Evolutionary conservation across 2,797 vertebrate species (phyloP).

Genomic region (Coranthus polyacanthus): DNA sequence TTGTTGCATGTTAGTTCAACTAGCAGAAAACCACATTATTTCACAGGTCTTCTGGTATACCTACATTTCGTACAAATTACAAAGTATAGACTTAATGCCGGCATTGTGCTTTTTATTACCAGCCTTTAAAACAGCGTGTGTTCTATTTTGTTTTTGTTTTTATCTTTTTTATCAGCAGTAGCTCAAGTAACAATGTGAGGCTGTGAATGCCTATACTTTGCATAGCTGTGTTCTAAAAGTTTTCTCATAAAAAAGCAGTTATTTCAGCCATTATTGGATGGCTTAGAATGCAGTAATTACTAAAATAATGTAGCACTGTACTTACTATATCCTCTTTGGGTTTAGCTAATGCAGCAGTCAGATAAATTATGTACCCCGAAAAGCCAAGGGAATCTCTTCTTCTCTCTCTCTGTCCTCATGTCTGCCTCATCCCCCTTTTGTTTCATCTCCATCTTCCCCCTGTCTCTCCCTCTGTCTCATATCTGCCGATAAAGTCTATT

Average conservation of each 20-base stretch:
- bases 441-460: slow-evolving; percentile 49
- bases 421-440: slow-evolving; percentile 36
- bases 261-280: slow-evolving; percentile 33
- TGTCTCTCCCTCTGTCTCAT: slow-evolving; percentile 29
- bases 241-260: slow-evolving; percentile 24
- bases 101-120: neutral
- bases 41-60: neutral
- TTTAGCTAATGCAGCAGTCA: slow-evolving; percentile 48
- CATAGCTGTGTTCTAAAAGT: slow-evolving; percentile 28
- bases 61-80: no score
- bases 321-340: slow-evolving; percentile 32
- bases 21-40: slow-evolving; percentile 14
- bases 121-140: slow-evolving; percentile 2
- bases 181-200: slow-evolving; percentile 4
- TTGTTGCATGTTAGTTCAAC: slow-evolving; percentile 14
- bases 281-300: slow-evolving; percentile 45
- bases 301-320: slow-evolving; percentile 42
- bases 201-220: slow-evolving; percentile 31
- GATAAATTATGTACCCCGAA: slow-evolving; percentile 42
- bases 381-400: slow-evolving; percentile 43
- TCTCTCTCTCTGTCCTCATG: slow-evolving; percentile 28
- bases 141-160: slow-evolving; percentile 33
- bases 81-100: neutral
- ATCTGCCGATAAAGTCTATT: slow-evolving; percentile 67
- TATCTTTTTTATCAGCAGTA: slow-evolving; percentile 9